Conservation (phyloP, 2,113 vertebrate species). For the Petrocephalus microphthalmus region DNA sequence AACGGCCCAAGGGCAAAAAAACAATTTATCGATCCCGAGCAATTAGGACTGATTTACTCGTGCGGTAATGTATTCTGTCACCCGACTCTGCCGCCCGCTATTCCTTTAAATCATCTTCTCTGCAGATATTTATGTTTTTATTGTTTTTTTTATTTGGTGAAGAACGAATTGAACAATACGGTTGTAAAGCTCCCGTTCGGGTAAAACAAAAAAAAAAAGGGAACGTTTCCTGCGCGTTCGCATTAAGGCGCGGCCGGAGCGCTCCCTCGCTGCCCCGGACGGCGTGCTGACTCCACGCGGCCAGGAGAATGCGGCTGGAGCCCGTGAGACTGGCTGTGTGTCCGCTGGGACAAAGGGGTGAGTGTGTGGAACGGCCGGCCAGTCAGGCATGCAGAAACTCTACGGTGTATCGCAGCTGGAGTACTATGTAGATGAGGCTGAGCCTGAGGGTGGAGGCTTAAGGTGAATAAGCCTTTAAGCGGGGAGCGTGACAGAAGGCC, state of each 20-base stretch:
- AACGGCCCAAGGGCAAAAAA: constrained; percentile 35
- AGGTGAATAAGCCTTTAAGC: background rate
- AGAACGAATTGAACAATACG: constrained; percentile 2
- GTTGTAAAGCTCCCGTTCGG: background rate
- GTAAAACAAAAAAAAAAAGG: background rate
- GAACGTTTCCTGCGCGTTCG: background rate
- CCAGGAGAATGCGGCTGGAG: background rate
- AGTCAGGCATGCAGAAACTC: background rate
- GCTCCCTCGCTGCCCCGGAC: background rate
- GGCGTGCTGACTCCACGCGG: background rate
- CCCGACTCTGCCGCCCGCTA: background rate
- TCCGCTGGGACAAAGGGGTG: background rate
- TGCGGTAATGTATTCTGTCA: constrained; percentile 17
- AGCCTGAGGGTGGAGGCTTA: background rate
- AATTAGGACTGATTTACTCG: constrained; percentile 44
- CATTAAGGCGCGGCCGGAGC: background rate
- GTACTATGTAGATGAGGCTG: background rate
- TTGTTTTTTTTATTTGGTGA: background rate
- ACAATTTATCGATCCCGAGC: constrained; percentile 42
- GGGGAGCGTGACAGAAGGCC: background rate
- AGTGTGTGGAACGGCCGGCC: background rate
- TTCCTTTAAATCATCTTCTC: constrained; percentile 23
- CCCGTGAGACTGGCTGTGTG: background rate
- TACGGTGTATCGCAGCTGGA: background rate
- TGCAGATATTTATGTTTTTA: constrained; percentile 6